A percentile compares a stretch with the other conserved stretches of the same genome.
These are phyloP conservation scores for Allolobophora icterica DNA, from an alignment of 2,888 invertebrate species.

Conservation along the genomic window DNA sequence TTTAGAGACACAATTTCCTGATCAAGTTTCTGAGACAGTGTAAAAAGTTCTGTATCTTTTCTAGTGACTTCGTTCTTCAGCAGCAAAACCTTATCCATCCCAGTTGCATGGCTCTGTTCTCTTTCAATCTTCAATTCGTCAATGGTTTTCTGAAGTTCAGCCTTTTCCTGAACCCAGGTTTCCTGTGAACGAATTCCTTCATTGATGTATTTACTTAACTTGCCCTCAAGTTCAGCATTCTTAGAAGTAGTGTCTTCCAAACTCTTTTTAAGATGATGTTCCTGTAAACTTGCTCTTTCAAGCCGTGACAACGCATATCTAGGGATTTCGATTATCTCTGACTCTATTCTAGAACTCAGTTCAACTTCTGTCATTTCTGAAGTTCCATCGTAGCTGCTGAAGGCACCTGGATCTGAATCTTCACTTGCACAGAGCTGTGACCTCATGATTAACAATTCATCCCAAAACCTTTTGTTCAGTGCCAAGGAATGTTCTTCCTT, in stretches of 20 bases:
- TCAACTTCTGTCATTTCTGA: neutral
- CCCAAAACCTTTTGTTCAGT: neutral
- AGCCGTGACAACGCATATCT: neutral
- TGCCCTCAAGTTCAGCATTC: neutral
- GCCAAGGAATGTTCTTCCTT: neutral
- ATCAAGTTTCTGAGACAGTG: neutral
- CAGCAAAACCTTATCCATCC: neutral
- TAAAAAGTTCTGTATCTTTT: neutral
- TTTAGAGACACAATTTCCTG: neutral
- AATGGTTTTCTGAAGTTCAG: neutral
- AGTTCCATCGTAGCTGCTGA: neutral
- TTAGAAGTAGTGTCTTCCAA: neutral
- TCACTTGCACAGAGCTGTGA: neutral
- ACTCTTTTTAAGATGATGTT: slow-evolving; percentile 10
- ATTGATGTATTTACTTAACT: neutral
- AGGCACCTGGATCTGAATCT: neutral
- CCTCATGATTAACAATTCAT: slow-evolving; percentile 1
- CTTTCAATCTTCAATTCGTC: neutral
- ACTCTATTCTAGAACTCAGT: neutral
- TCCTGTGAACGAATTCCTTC: neutral
- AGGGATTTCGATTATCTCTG: neutral
- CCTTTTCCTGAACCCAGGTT: neutral
- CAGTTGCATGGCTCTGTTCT: neutral
- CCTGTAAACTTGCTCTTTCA: neutral
- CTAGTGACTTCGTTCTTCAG: neutral